Evolutionary conservation across 2,797 vertebrate species (phyloP).

Genomic region (Poeciliopsis turneri): DNA sequence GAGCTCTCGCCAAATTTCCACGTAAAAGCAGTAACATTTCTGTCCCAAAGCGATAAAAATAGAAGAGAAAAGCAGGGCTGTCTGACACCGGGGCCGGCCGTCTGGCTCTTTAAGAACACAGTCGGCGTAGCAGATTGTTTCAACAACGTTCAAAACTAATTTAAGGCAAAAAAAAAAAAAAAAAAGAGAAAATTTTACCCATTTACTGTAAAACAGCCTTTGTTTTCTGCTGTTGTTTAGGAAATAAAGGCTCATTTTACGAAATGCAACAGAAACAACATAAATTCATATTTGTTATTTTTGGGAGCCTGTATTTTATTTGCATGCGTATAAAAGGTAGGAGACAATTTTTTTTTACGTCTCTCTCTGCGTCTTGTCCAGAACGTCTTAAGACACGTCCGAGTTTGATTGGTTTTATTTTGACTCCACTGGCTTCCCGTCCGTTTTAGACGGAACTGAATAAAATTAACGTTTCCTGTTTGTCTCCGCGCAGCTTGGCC

Average conservation of each 20-base stretch:
- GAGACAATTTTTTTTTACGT: no score
- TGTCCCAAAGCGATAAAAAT: conserved; percentile 2
- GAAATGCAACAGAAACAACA: no score
- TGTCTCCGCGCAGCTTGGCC: no score
- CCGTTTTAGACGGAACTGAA: no score
- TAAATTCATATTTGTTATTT: no score
- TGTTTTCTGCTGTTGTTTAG: no score
- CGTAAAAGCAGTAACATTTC: background rate
- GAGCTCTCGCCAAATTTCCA: background rate
- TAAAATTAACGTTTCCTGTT: background rate
- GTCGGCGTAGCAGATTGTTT: background rate
- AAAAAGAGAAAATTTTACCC: background rate
- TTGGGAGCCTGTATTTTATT: background rate
- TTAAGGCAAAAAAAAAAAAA: background rate
- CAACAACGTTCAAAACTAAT: background rate
- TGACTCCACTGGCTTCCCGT: background rate
- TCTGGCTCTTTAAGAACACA: background rate
- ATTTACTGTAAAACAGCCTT: background rate
- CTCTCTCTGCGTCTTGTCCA: background rate
- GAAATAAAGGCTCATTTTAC: background rate
- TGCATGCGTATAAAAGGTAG: background rate
- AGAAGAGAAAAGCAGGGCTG: background rate
- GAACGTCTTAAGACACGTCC: background rate
- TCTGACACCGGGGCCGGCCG: background rate
- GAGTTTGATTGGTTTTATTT: background rate